A percentile compares a stretch with the other conserved stretches of the same genome.
Evolutionary conservation across 2,797 vertebrate genomes (phyloP).

Genomic region (Enteromius argenteus): DNA sequence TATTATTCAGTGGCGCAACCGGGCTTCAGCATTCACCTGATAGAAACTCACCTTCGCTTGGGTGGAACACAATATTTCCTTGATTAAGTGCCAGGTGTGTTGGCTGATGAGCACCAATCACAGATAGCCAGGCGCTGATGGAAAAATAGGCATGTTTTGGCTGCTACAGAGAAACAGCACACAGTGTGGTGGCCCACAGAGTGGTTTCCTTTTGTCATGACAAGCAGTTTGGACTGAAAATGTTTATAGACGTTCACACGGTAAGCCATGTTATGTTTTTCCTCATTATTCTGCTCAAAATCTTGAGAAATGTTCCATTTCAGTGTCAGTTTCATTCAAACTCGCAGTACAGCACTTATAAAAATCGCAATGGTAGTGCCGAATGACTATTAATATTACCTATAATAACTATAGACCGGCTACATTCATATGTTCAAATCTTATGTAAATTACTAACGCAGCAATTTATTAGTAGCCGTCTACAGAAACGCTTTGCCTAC

Average conservation of each 20-base stretch:
- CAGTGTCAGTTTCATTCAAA: background rate
- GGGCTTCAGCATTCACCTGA: no score
- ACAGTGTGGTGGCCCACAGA: accelerated
- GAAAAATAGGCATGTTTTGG: background rate
- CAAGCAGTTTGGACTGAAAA: background rate
- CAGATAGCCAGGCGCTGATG: background rate
- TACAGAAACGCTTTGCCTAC: no score
- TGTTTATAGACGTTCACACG: background rate
- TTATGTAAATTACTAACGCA: no score
- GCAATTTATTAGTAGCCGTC: no score
- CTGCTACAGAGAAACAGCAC: no score
- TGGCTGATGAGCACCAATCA: background rate
- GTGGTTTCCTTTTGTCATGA: no score
- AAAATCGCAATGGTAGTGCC: background rate
- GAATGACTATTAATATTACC: background rate
- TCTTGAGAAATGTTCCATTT: background rate
- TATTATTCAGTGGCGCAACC: no score
- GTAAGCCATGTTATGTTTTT: background rate
- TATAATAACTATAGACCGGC: background rate
- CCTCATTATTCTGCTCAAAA: background rate
- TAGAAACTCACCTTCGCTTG: no score
- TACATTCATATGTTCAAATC: no score
- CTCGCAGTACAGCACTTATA: background rate
- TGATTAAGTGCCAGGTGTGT: constrained; percentile 8
- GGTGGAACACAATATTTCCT: background rate